These are phyloP conservation scores for Apodemia duryi DNA, from an alignment of 2,888 invertebrate species.

Conservation along the genomic window DNA sequence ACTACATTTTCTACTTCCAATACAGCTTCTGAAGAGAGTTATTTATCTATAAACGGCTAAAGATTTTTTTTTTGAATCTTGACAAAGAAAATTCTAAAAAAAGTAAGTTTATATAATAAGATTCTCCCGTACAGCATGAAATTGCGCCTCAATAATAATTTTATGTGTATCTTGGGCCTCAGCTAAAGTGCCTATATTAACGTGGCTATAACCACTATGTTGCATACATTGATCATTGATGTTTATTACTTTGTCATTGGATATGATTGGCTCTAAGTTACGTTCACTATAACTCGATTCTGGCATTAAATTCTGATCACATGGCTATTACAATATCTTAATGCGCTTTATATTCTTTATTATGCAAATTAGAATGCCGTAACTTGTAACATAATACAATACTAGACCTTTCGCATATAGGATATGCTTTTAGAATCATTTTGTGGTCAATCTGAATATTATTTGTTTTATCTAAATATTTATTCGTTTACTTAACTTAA, in stretches of 20 bases:
- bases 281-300: constrained; percentile 14
- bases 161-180: background rate
- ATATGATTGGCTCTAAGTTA: constrained; percentile 15
- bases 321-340: constrained; percentile 4
- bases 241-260: constrained; percentile 30
- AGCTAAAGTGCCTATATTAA: background rate
- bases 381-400: background rate
- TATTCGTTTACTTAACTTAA: no score
- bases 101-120: background rate
- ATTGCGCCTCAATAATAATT: background rate
- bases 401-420: background rate
- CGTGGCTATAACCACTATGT: background rate
- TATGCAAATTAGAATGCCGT: background rate
- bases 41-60: no score
- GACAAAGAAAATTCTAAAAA: no score
- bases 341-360: constrained; percentile 8
- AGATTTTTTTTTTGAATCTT: no score
- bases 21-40: no score
- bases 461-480: background rate
- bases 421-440: background rate
- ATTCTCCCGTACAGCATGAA: background rate
- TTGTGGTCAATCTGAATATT: background rate
- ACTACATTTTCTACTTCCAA: no score
- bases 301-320: constrained; percentile 5
- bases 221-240: constrained; percentile 20